These are phyloP conservation scores for Lepidotrigona ventralis DNA, from an alignment of 1,140 invertebrate genomes.

Conservation along the genomic window DNA sequence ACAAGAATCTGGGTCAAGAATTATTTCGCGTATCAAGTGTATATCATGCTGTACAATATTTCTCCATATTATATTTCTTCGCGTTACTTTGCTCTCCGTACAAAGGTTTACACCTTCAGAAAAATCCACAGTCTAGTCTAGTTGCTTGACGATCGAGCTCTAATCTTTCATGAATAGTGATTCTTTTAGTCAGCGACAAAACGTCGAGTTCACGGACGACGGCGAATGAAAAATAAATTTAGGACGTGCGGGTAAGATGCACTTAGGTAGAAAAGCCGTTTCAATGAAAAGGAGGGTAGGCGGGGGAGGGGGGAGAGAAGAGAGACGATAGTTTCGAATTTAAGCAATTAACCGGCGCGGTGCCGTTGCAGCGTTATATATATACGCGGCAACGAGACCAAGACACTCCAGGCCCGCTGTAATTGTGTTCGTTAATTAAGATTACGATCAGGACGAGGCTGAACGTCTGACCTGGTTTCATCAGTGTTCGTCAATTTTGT, in stretches of 20 bases:
- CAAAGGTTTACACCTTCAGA: too few species aligned
- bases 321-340: slow-evolving; percentile 1
- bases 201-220: neutral
- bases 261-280: neutral
- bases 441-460: slow-evolving; percentile 37
- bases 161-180: too few species aligned
- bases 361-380: neutral
- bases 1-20: too few species aligned
- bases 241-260: neutral
- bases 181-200: too few species aligned
- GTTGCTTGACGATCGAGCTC: too few species aligned
- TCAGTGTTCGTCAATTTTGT: slow-evolving; percentile 30
- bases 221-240: neutral
- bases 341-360: slow-evolving; percentile 4
- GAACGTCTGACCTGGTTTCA: slow-evolving; percentile 42
- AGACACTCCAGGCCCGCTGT: neutral
- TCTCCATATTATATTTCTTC: too few species aligned
- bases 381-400: neutral
- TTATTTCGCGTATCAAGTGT: too few species aligned
- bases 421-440: slow-evolving; percentile 45
- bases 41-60: too few species aligned
- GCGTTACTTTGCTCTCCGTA: too few species aligned
- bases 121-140: too few species aligned
- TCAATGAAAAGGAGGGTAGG: neutral
- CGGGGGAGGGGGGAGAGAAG: too few species aligned